Percentiles rank a stretch among this genome's conserved stretches.
Conservation (phyloP, 1,140 invertebrate species). For the Bombus cullumanus region DNA sequence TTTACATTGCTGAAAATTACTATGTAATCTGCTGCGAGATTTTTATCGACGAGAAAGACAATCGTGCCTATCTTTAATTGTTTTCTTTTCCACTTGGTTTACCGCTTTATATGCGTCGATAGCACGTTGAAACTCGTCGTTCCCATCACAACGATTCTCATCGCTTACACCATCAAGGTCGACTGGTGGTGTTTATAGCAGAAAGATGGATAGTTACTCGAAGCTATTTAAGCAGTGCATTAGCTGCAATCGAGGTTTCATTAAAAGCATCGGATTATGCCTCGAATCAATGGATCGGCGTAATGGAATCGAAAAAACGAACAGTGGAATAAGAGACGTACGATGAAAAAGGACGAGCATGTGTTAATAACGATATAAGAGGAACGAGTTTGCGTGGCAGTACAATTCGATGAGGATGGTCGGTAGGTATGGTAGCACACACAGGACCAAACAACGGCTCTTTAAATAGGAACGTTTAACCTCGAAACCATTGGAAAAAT, state of each 20-base stretch:
- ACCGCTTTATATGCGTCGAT: background rate
- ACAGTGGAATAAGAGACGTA: background rate
- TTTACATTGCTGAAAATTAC: background rate
- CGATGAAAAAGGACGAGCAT: background rate
- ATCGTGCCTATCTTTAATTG: background rate
- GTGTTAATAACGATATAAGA: background rate
- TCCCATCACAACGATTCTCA: slow-evolving; percentile 6
- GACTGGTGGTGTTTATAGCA: slow-evolving; percentile 19
- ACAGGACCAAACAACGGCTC: no score
- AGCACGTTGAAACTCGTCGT: slow-evolving; percentile 16
- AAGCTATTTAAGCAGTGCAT: slow-evolving; percentile 40
- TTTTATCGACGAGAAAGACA: background rate
- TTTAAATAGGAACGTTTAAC: no score
- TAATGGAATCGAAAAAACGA: background rate
- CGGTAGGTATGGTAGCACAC: background rate
- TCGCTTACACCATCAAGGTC: slow-evolving; percentile 37
- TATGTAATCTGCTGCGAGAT: no score
- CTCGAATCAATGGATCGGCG: background rate
- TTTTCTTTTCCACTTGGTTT: background rate
- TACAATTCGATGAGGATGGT: slow-evolving; percentile 5
- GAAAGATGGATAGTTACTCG: slow-evolving; percentile 43
- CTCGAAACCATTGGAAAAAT: no score
- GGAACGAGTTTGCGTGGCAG: background rate
- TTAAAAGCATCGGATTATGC: slow-evolving; percentile 30
- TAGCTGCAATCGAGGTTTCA: slow-evolving; percentile 33